A percentile compares a stretch with the other conserved stretches of the same genome.
Evolutionary conservation across 2,113 vertebrate species (phyloP).

Genomic region (Odobenus rosmarus): DNA sequence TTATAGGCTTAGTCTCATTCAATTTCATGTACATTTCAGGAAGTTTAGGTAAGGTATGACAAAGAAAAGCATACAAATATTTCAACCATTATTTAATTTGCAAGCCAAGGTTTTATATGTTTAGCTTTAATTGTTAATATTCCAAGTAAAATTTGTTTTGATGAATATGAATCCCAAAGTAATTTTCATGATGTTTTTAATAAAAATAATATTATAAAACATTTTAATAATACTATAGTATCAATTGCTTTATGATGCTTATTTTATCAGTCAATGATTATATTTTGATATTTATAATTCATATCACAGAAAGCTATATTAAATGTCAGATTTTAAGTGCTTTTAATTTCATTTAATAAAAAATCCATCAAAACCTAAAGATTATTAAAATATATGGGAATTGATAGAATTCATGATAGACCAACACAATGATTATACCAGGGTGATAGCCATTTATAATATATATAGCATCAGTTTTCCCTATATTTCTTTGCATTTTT

Average conservation of each 20-base stretch:
- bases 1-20: conserved; percentile 27
- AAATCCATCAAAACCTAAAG: not conserved
- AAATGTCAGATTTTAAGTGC: not conserved
- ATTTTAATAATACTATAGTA: not conserved
- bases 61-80: not conserved
- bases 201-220: not conserved
- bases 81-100: conserved; percentile 24
- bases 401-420: not conserved
- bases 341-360: conserved; percentile 28
- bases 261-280: not conserved
- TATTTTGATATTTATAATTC: conserved; percentile 19
- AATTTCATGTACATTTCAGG: conserved; percentile 2
- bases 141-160: not conserved
- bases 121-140: not conserved
- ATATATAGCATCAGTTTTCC: not conserved
- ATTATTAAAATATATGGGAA: not conserved
- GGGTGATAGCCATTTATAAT: not conserved
- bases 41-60: not conserved
- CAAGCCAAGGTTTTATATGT: not conserved
- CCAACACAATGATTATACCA: not conserved
- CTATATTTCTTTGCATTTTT: not conserved
- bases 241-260: not conserved
- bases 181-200: not conserved
- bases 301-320: not conserved
- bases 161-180: not conserved